Evolutionary conservation across 2,113 vertebrate genomes (phyloP).

Genomic region (Cephalophus harveyi): DNA sequence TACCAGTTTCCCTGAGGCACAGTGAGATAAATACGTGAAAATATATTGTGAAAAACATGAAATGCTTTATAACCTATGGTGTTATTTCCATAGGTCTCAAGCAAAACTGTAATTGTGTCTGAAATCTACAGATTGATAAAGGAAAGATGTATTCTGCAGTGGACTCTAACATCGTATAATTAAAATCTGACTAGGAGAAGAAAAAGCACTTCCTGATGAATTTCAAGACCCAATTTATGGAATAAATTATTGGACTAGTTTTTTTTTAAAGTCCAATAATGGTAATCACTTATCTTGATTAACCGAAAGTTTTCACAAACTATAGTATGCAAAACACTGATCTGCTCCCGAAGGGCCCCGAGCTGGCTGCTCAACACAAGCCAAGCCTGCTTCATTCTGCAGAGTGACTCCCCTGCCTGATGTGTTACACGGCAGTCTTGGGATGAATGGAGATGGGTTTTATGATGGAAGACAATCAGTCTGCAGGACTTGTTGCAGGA

Average conservation of each 20-base stretch:
- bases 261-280: conserved; percentile 57
- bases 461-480: rapidly evolving
- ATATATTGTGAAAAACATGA: neutral
- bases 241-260: conserved; percentile 47
- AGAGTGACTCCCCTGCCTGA: rapidly evolving
- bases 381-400: rapidly evolving
- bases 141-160: conserved; percentile 21
- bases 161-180: neutral
- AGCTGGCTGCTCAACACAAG: rapidly evolving
- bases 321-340: conserved; percentile 35
- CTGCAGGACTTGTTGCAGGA: rapidly evolving
- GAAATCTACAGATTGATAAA: neutral
- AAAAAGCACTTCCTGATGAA: conserved; percentile 48
- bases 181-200: conserved; percentile 49
- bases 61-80: neutral
- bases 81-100: neutral
- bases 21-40: neutral
- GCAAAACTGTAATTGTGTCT: neutral
- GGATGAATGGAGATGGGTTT: rapidly evolving
- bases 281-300: conserved; percentile 72
- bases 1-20: neutral
- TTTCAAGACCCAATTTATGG: conserved; percentile 58
- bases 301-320: conserved; percentile 47
- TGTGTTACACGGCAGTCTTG: rapidly evolving
- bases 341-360: neutral